Base-by-base conservation (phyloP, 2,797 vertebrate genomes). In the Arrhamphus sclerolepis region DNA sequence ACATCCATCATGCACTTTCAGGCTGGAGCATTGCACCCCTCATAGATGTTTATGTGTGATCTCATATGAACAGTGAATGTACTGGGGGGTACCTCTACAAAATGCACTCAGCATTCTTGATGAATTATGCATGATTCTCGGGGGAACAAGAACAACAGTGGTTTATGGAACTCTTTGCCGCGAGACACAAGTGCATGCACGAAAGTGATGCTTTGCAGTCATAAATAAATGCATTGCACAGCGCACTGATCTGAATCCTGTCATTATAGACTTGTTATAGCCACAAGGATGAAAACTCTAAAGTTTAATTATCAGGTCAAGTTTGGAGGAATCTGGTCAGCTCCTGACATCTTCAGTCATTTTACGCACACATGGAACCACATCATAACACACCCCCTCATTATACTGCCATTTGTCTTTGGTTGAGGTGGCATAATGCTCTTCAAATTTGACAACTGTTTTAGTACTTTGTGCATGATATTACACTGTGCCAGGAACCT, bases 1-100 rank as follows among this genome's bases (percentile, higher is more conserved):
- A 49, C 76, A 87, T 88, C 71, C 74, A 79, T 85, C 81, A 83
- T 41, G 29, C 40, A 58, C 50, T 31, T 56, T 34, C 31, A 13
- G 2, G 10, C 31, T 10, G 31, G 31, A 34, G 31, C 6, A 34
- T 10, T 34, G 17, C 10, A 34, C 28, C 6, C 29, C 29, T 16
- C 18, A 34, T 14, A 17, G 8, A 39, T 52, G 21, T 34, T 9
- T 34, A 34, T 10, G 31, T 34, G 31, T 11, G 31, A 34, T 34
- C 41, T 60, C 51, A 49, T 39, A 52, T 67, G 49, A 48, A 29
- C 43, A 50, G 53, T 70, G 64, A 66, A 56, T 57, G 47, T 57
- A 19, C 52, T 17, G 10, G 46, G n/a, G 42, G 62, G 44, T 46
- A 31, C 56, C 29, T 39, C 17, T 46, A 69, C 59, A 39, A 56